phyloP scores from a whole-genome alignment of 2,888 invertebrate genomes.

The Vandiemenella viatica region DNA sequence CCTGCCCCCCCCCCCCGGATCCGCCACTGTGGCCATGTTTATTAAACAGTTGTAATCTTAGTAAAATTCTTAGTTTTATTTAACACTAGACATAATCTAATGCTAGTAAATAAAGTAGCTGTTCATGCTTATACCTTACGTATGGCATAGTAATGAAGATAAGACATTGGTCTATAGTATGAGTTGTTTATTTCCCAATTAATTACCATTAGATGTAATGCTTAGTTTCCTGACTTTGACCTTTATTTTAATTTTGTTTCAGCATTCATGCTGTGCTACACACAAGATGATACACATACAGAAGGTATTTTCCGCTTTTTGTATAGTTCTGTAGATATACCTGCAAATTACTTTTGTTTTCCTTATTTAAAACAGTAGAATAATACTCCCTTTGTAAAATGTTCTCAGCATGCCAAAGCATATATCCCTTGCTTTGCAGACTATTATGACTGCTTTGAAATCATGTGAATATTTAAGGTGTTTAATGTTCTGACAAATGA shows the following conservation, averaged over 20 bases:
- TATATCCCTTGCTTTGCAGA: background rate
- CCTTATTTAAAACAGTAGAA: background rate
- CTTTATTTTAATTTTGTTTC: slow-evolving; percentile 40
- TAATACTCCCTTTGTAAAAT: background rate
- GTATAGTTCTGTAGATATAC: background rate
- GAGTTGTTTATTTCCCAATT: too few species aligned
- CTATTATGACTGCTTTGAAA: background rate
- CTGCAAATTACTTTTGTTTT: background rate
- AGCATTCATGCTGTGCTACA: slow-evolving; percentile 92
- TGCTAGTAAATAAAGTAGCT: too few species aligned
- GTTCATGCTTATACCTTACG: too few species aligned
- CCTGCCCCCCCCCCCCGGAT: too few species aligned
- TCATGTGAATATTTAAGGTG: background rate
- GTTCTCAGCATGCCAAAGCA: too few species aligned
- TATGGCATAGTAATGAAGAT: too few species aligned
- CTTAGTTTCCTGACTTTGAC: background rate
- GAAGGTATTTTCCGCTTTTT: slow-evolving; percentile 45
- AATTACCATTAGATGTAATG: too few species aligned
- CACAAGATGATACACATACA: slow-evolving; percentile 78
- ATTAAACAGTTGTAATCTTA: too few species aligned
- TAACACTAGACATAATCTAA: too few species aligned
- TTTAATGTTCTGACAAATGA: background rate
- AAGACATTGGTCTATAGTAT: too few species aligned
- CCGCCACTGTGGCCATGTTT: too few species aligned
- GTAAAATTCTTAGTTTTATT: too few species aligned